Base-by-base conservation (phyloP, 2,113 vertebrate species). In the Daubentonia madagascariensis region DNA sequence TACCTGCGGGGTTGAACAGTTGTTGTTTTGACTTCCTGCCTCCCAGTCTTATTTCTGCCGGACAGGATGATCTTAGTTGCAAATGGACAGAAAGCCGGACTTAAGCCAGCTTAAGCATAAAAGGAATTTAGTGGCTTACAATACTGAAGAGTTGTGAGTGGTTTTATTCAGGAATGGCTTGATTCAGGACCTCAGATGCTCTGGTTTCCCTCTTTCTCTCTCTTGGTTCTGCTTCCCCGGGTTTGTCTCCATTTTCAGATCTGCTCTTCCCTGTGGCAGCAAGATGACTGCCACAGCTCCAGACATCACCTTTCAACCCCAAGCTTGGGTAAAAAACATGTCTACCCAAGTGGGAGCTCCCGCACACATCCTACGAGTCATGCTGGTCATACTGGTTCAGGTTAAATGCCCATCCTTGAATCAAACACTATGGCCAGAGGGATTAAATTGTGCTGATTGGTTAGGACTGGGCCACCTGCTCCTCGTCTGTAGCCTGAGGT, bases 81-180 rank as follows among this genome's bases (percentile, higher is more conserved):
- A 98, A n/a, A 30, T 78, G 43, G 85, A 96, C 68, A 86, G 90
- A 45, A 94, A 93, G 54, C 11, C 52, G 68, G 94, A 91, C 13
- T 3, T 25, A 87, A 97, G 83, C 40, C 54, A 70, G 5, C 6
- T 83, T 93, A 84, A 75, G 70, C 16, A 52, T 80, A 65, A 67
- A 87, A 63, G 37, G 30, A 75, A 73, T 57, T 67, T 59, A 50
- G 35, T 79, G 48, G 37, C 30, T 96, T 54, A 68, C 2, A 54
- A 37, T 73, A 78, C 67, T 25, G 20, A 85, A 94, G 83, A 28
- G 20, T 80, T 20, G 48, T 72, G 54, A 83, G 50, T 65, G 28
- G 52, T 25, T 93, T 89, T 6, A 30, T 86, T 96, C 37, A 91
- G 52, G 57, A 85, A 63, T 59, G 78, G 65, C 18, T 93, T 88